Evolutionary conservation across 2,113 vertebrate species (phyloP).

Genomic region (Hyla sarda): DNA sequence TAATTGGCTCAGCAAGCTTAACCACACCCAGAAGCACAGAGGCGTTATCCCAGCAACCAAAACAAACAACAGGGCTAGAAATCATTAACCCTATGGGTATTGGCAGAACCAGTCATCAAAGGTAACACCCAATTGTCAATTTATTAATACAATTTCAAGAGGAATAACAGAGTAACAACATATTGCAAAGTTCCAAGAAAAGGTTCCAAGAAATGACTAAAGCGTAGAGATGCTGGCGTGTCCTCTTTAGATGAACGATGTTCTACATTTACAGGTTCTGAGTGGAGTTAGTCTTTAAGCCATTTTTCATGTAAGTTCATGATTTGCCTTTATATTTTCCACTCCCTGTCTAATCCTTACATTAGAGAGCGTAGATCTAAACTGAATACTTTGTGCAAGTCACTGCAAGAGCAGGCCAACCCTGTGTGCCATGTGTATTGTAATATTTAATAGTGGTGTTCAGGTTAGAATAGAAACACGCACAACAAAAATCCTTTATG

Average conservation of each 20-base stretch:
- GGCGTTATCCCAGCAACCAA: no score
- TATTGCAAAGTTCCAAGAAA: background rate
- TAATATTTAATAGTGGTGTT: background rate
- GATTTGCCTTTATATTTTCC: background rate
- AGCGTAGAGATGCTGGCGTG: background rate
- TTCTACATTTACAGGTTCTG: background rate
- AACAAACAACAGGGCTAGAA: no score
- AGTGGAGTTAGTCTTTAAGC: background rate
- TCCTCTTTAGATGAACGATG: background rate
- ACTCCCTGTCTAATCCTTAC: background rate
- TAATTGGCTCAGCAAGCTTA: no score
- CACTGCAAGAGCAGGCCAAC: background rate
- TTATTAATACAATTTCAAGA: background rate
- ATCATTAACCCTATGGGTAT: no score
- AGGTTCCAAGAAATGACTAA: background rate
- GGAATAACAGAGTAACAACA: background rate
- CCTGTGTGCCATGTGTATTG: background rate
- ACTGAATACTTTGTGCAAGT: background rate
- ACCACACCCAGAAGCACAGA: no score
- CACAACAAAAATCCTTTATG: background rate
- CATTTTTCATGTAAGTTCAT: background rate
- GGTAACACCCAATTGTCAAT: background rate
- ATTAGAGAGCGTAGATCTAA: background rate
- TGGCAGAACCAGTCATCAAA: no score
- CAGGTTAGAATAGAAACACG: background rate